Base-by-base conservation (phyloP, 2,797 vertebrate species). In the Champsocephalus esox region DNA sequence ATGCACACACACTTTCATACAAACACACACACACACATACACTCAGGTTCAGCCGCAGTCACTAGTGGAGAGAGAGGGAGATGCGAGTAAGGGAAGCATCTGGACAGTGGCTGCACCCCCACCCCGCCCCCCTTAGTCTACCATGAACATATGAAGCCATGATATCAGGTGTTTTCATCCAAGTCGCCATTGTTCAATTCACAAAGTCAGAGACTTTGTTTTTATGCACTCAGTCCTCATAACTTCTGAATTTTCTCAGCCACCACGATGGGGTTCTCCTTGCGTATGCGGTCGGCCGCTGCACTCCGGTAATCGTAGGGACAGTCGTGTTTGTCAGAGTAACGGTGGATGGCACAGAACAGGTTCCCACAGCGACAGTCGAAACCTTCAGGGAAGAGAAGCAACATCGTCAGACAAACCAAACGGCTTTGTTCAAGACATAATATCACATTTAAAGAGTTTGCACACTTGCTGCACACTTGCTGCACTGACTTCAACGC, bases 231-330 rank as follows among this genome's bases (percentile, higher is more conserved):
- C 76, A 80, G 87, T 93, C 88, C 94, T 97, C 96, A 97, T 95
- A 97, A 95, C 93, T 97, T 97, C 93, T 97, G 96, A 83, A 97
- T 97, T 92, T 97, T 97, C 92, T 97, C 96, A 4, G 96, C 96
- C 61, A 97, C 94, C 59, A 97, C 95, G 1, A 97, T 94, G 87
- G 96, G 96, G 88, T 97, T 97, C 90, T 97, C 96, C 93, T 97
- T 97, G 87, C 96, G 96, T 88, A 97, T 95, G 86, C 96, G 96
- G 87, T 95, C 96, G 0, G 96, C 95, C 0, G 96, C 96, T 43
- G 96, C 96, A 44, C 96, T 95, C 93, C 96, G 95, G 94, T 97
- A 97, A 90, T 97, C 96, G 1, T 95, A 97, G 84, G 96, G 96
- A 89, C 96, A 97, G 91, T 95, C 93, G 78, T 97, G 96, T 94